A percentile compares a stretch with the other conserved stretches of the same genome.
Evolutionary conservation across 1,140 invertebrate genomes (phyloP).

Genomic region (Drosophila mayri): DNA sequence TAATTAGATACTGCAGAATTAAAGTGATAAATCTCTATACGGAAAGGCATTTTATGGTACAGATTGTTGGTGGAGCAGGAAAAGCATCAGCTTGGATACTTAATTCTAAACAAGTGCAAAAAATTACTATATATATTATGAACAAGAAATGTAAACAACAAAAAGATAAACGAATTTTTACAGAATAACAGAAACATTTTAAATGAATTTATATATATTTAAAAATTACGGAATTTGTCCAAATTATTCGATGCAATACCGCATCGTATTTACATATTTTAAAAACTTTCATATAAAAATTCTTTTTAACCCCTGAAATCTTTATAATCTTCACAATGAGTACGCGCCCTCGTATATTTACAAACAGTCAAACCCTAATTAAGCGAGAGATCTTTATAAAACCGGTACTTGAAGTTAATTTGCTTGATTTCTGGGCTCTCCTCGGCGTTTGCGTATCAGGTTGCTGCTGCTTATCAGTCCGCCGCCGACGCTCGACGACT

Average conservation of each 20-base stretch:
- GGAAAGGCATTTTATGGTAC: conserved; percentile 12
- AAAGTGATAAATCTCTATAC: neutral
- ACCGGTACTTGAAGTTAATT: conserved; percentile 36
- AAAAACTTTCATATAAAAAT: neutral
- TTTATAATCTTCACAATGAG: neutral
- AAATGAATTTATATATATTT: neutral
- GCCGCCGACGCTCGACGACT: conserved; percentile 34
- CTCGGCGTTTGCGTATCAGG: conserved; percentile 30
- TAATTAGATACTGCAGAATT: conserved; percentile 4
- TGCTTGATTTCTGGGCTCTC: conserved; percentile 10
- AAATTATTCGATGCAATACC: neutral
- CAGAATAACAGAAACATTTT: too few species aligned
- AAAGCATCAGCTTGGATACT: neutral
- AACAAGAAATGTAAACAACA: neutral
- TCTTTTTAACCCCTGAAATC: neutral
- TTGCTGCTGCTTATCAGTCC: conserved; percentile 65
- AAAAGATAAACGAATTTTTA: neutral
- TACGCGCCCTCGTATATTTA: neutral
- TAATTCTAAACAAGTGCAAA: neutral
- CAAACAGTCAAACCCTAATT: conserved; percentile 20
- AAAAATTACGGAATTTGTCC: neutral
- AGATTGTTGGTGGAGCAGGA: neutral
- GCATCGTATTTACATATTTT: neutral
- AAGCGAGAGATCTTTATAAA: conserved; percentile 31
- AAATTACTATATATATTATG: neutral